Percentiles rank a stretch among this genome's conserved stretches.
Evolutionary conservation across 2,888 invertebrate genomes (phyloP).

Genomic region (Mesorhabditis sp.): DNA sequence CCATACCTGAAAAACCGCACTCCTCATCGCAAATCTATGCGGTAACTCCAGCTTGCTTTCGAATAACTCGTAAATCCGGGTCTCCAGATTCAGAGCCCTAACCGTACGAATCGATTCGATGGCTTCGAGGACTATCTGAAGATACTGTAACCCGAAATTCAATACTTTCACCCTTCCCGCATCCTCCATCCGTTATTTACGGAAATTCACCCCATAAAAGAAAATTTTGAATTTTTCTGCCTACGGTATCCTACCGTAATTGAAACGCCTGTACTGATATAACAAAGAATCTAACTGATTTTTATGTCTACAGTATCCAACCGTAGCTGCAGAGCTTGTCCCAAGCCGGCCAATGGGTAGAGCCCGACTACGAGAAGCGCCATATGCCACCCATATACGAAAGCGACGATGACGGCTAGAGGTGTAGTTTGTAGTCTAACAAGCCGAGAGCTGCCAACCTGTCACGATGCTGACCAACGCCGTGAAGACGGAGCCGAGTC

Average conservation of each 20-base stretch:
- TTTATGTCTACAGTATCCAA: too few relatives aligned
- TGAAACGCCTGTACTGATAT: too few relatives aligned
- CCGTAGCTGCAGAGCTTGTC: conserved; percentile 55
- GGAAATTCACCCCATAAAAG: too few relatives aligned
- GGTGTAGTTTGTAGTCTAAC: conserved; percentile 10
- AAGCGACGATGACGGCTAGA: conserved; percentile 59
- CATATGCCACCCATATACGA: conserved; percentile 62
- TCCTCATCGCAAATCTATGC: conserved; percentile 33
- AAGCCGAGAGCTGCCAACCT: too few relatives aligned
- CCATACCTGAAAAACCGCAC: conserved; percentile 41
- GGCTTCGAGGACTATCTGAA: conserved; percentile 59
- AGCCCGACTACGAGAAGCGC: conserved; percentile 60
- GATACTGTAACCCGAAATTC: too few relatives aligned
- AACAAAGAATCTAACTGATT: too few relatives aligned
- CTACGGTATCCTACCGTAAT: too few relatives aligned
- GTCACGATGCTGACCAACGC: conserved; percentile 56
- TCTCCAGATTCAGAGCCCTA: conserved; percentile 60
- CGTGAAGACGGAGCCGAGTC: conserved; percentile 60
- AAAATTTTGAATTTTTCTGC: too few relatives aligned
- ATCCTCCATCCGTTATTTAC: too few relatives aligned
- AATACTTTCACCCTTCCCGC: too few relatives aligned
- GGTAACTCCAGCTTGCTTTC: conserved; percentile 35
- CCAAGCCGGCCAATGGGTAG: conserved; percentile 58
- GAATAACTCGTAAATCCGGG: conserved; percentile 54
- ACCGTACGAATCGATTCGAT: conserved; percentile 62